These are phyloP conservation scores for Acanthochromis polyacanthus DNA, from an alignment of 2,113 vertebrate genomes.

Conservation along the genomic window DNA sequence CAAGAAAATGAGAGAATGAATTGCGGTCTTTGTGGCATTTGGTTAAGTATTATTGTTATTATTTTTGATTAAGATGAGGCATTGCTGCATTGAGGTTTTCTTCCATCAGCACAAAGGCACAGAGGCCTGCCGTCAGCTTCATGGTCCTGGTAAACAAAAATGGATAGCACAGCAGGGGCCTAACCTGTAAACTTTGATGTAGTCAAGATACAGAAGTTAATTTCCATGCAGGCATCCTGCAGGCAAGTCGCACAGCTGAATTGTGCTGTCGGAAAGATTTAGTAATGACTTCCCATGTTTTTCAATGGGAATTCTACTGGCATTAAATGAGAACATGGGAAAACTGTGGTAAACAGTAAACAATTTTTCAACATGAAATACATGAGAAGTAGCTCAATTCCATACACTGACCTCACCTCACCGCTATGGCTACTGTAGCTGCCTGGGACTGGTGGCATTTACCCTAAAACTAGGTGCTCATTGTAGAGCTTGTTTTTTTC, in stretches of 20 bases:
- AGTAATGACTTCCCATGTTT: slow-evolving; percentile 63
- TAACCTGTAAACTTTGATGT: slow-evolving; percentile 72
- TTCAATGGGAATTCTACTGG: slow-evolving; percentile 65
- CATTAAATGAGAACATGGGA: slow-evolving; percentile 56
- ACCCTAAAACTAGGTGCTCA: background rate
- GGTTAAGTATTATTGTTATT: slow-evolving; percentile 77
- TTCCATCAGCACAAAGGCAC: slow-evolving; percentile 70
- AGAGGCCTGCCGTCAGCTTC: slow-evolving; percentile 67
- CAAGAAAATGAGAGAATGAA: slow-evolving; percentile 74
- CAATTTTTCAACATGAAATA: slow-evolving; percentile 27
- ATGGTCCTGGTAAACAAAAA: slow-evolving; percentile 77
- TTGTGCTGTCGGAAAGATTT: slow-evolving; percentile 67
- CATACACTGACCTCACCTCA: slow-evolving; percentile 23
- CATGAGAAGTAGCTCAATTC: slow-evolving; percentile 1
- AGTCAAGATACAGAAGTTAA: slow-evolving; percentile 74
- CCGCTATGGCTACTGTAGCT: slow-evolving; percentile 20
- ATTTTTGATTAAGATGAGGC: slow-evolving; percentile 76
- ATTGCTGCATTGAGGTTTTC: slow-evolving; percentile 73
- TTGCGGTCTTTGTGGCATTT: slow-evolving; percentile 71
- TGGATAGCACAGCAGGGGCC: slow-evolving; percentile 66
- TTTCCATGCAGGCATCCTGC: slow-evolving; percentile 66
- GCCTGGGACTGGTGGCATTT: slow-evolving; percentile 24
- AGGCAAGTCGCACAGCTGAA: slow-evolving; percentile 63
- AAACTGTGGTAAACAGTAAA: slow-evolving; percentile 47
- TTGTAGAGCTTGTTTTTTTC: slow-evolving; percentile 5